Percentiles rank a stretch among this genome's conserved stretches.
Conservation (phyloP, 2,888 invertebrate species). For the Tromatobia lineatoria region DNA sequence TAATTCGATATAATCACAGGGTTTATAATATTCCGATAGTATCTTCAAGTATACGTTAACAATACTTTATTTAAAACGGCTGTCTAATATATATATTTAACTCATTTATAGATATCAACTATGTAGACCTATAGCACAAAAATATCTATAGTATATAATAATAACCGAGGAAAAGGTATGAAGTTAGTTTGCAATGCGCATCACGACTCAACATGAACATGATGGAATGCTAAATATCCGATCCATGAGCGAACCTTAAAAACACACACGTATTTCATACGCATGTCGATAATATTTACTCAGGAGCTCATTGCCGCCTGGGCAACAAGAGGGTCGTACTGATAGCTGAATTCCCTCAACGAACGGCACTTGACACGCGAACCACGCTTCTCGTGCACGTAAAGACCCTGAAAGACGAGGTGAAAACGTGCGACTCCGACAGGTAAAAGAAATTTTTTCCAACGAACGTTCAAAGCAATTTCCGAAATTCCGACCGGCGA, state of each 20-base stretch:
- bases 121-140: not conserved
- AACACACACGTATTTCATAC: constrained; percentile 33
- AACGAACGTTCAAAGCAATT: not conserved
- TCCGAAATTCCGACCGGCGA: too few relatives aligned
- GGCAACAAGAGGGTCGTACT: constrained; percentile 10
- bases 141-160: not conserved
- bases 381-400: constrained; percentile 18
- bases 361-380: constrained; percentile 36
- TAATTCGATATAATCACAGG: constrained; percentile 14
- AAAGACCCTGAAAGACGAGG: constrained; percentile 21
- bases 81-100: not conserved
- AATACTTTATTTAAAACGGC: not conserved
- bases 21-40: not conserved
- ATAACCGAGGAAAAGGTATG: not conserved
- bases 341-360: constrained; percentile 15
- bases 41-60: not conserved
- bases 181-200: constrained; percentile 42
- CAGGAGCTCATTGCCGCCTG: constrained; percentile 18
- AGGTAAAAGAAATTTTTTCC: not conserved
- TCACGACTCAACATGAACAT: constrained; percentile 60
- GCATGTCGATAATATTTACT: constrained; percentile 56
- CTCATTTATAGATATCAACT: not conserved
- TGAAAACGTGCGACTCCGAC: not conserved
- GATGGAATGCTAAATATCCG: constrained; percentile 68
- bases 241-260: constrained; percentile 45